Base-by-base conservation (phyloP, 2,797 vertebrate genomes). In the Platalea minor region DNA sequence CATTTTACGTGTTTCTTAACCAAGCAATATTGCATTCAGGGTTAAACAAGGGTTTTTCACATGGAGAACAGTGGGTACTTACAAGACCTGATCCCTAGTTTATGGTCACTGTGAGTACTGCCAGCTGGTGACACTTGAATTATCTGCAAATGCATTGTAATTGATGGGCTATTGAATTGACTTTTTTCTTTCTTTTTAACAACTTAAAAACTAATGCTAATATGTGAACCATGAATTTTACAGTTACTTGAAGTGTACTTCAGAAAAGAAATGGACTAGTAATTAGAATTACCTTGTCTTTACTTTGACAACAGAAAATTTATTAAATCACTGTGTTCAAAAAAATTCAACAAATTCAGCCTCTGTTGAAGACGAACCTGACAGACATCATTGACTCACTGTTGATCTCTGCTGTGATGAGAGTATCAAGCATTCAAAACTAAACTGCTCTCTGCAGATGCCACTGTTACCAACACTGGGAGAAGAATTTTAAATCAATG, bases 401-500 rank as follows among this genome's bases (percentile, higher is more conserved):
- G 33, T 95, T 95, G 89, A 91, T 92, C 92, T 88, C 85, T 87
- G 45, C 90, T 96, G 77, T 83, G 93, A 72, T 91, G 70, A 94
- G 72, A 92, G 67, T 82, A 91, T 90, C 91, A 90, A 65, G 53
- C 24, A 69, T 93, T 79, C 70, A 82, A 88, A 93, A 83, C 57
- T 94, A 93, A 95, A 95, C 80, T 85, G n/a, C 67, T 97, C 53
- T 95, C 95, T 95, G 93, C 95, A 96, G 91, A 88, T 96, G 87
- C 80, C 65, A 77, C 75, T 95, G 87, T 96, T 96, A 96, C 75
- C 78, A 78, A 81, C 88, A 73, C 56, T 54, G 37, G 85, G 82
- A 97, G 82, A 89, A 96, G 85, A 95, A 96, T 94, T 81, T 93
- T 83, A 96, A 93, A 96, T 97, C 72, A 97, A 13, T 91, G 85